Evolutionary conservation across 2,113 vertebrate species (phyloP), one percentile per base, ranked within the genome.

Genomic region (Lontra canadensis): DNA sequence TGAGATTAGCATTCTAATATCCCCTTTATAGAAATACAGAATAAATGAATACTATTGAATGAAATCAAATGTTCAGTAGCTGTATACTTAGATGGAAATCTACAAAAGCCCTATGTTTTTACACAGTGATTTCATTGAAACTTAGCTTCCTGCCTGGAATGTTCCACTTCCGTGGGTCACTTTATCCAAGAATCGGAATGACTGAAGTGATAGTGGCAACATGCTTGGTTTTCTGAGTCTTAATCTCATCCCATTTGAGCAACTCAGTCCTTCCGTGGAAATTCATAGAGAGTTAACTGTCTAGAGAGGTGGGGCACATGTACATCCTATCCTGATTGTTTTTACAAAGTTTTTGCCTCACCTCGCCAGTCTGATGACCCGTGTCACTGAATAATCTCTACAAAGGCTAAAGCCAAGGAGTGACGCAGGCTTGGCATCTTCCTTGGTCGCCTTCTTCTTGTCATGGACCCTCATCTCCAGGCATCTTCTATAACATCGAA

Each of bases 401-500:
- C 36, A 63, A 34, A 61, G 15, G 7, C 1, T 6, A 6, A 61
- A 42, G 18, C 20, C 29, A 4, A 86, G n/a, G 29, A 23, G 6
- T 2, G 31, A 57, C 0, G 0, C 11, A 6, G 59, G 13, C 31
- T 11, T 13, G 4, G 15, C 1, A 7, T 39, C 55, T n/a, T 20
- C 4, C n/a, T 2, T 3, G 0, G 13, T 4, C 12, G 17, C 13
- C n/a, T 74, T 21, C 57, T 79, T 15, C 25, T 29, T 18, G 57
- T 29, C 39, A 15, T 3, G 2, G 8, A 3, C 42, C 5, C 20
- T 10, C 14, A 44, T 57, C 21, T 57, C 36, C 18, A 39, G 2
- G 15, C 1, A 1, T 14, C 7, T 3, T 80, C 31, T 39, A n/a
- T n/a, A 2, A 21, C 3, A 44, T 3, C 25, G 2, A 78, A 88